These are phyloP conservation scores for Steatocranus sp. DNA, from an alignment of 2,797 vertebrate species.

Conservation along the genomic window DNA sequence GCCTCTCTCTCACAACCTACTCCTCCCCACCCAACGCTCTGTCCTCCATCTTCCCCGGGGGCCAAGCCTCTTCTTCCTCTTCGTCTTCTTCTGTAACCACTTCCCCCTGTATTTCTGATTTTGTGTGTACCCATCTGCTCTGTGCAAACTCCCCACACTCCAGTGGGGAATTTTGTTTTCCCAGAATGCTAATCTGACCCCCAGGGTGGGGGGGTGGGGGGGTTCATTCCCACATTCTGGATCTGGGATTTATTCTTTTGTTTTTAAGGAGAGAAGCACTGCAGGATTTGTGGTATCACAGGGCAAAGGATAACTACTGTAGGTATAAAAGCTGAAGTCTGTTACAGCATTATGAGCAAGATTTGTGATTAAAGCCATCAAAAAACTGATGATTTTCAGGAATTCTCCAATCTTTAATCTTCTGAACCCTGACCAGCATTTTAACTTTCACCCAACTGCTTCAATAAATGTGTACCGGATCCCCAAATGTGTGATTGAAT, in stretches of 20 bases:
- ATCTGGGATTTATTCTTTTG: slow-evolving; percentile 56
- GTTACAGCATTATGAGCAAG: neutral
- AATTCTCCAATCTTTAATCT: neutral
- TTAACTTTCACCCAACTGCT: slow-evolving; percentile 14
- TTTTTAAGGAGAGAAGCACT: slow-evolving; percentile 49
- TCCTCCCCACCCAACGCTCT: slow-evolving; percentile 12
- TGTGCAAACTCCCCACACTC: slow-evolving; percentile 53
- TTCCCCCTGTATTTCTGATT: slow-evolving; percentile 45
- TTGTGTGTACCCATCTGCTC: slow-evolving; percentile 63
- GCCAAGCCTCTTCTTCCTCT: slow-evolving; percentile 15
- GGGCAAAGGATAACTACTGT: slow-evolving; percentile 11
- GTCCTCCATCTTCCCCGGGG: slow-evolving; percentile 29
- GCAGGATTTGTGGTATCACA: slow-evolving; percentile 29
- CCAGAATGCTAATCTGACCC: slow-evolving; percentile 72
- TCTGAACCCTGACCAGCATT: slow-evolving; percentile 13
- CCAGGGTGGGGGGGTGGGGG: slow-evolving; percentile 52
- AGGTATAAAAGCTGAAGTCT: neutral
- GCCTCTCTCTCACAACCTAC: slow-evolving; percentile 21
- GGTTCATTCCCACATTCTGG: slow-evolving; percentile 69
- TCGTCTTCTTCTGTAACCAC: slow-evolving; percentile 17
- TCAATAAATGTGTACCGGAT: slow-evolving; percentile 1
- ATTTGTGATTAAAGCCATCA: neutral
- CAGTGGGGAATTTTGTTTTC: slow-evolving; percentile 72
- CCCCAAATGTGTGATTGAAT: neutral
- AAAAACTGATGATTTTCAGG: neutral